Evolutionary conservation across 2,888 invertebrate genomes (phyloP).

Genomic region (Caenorhabditis sp.): DNA sequence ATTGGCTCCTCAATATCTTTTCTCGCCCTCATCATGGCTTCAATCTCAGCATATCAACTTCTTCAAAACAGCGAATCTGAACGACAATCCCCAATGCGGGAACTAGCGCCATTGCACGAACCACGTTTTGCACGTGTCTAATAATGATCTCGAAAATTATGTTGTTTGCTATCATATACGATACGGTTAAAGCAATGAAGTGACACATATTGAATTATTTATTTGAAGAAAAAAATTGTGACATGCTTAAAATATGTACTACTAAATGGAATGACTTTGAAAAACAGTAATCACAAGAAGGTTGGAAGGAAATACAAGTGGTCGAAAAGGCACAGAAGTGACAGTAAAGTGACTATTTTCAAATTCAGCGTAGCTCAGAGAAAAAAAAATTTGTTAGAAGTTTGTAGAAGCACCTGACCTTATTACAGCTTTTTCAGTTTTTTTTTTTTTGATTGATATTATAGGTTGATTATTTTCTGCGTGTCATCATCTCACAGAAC

Average conservation of each 20-base stretch:
- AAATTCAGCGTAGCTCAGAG: neutral
- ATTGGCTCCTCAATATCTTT: constrained; percentile 62
- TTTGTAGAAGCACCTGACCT: neutral
- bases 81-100: constrained; percentile 50
- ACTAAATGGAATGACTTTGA: neutral
- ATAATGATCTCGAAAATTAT: neutral
- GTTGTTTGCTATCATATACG: neutral
- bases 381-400: neutral
- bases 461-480: constrained; percentile 61
- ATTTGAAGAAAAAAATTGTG: neutral
- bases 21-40: constrained; percentile 63
- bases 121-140: constrained; percentile 34
- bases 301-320: too few species aligned
- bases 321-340: neutral
- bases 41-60: constrained; percentile 65
- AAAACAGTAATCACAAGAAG: neutral
- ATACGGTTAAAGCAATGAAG: neutral
- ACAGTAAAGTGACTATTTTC: neutral
- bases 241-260: neutral
- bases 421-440: constrained; percentile 3
- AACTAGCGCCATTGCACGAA: constrained; percentile 51
- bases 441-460: neutral
- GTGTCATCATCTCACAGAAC: constrained; percentile 70
- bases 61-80: constrained; percentile 52
- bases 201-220: neutral